Conservation (phyloP, 1,140 invertebrate species). For the Monomorium pharaonis region DNA sequence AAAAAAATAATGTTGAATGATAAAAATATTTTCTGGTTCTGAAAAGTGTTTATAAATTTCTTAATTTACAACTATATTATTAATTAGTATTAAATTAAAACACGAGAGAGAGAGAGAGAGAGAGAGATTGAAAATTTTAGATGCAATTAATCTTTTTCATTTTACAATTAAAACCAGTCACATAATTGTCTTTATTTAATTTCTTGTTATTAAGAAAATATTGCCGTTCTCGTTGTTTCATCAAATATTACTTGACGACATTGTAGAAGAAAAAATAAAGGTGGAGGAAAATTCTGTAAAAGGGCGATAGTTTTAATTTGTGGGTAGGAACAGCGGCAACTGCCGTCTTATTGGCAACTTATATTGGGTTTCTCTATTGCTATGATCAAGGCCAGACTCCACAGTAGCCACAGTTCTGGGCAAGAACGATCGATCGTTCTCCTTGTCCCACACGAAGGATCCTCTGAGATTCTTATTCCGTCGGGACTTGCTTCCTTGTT, state of each 20-base stretch:
- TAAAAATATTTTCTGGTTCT: background rate
- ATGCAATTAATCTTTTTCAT: background rate
- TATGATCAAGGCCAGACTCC: conserved; percentile 36
- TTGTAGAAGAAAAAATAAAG: background rate
- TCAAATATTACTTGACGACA: conserved; percentile 26
- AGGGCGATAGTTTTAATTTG: conserved; percentile 67
- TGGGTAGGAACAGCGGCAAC: conserved; percentile 55
- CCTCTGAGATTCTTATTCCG: conserved; percentile 46
- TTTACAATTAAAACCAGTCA: conserved; percentile 17
- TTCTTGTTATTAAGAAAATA: conserved; percentile 32
- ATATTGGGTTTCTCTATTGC: conserved; percentile 56
- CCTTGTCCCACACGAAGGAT: conserved; percentile 59
- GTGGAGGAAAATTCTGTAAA: conserved; percentile 18
- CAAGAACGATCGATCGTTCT: conserved; percentile 57
- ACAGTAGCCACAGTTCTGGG: conserved; percentile 22
- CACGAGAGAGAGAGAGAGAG: no score
- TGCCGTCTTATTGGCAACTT: conserved; percentile 66
- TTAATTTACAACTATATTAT: background rate
- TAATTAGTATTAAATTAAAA: no score
- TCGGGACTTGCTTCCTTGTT: conserved; percentile 61
- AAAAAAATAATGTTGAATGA: background rate
- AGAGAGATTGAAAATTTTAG: background rate
- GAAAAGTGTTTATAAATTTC: background rate
- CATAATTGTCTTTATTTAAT: conserved; percentile 7
- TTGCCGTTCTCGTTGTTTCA: conserved; percentile 24